A percentile compares a stretch with the other conserved stretches of the same genome.
phyloP scores from a whole-genome alignment of 2,888 invertebrate genomes.

The Linnaemya tessellans region DNA sequence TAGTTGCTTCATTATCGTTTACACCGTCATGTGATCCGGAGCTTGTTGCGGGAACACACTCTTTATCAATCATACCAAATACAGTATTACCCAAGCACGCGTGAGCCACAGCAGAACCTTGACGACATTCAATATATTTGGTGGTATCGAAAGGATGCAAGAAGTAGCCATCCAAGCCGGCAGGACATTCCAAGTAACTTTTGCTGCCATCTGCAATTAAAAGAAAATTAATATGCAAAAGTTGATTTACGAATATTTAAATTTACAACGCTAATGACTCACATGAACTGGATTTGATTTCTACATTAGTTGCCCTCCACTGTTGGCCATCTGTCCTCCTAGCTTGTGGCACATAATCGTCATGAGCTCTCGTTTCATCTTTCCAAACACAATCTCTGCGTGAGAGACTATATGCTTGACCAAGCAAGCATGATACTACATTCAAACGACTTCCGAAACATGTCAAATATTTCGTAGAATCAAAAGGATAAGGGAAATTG shows the following conservation, averaged over 20 bases:
- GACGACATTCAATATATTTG: constrained; percentile 87
- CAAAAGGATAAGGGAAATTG: constrained; percentile 85
- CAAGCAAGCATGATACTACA: constrained; percentile 86
- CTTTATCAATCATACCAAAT: constrained; percentile 85
- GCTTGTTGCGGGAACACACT: constrained; percentile 84
- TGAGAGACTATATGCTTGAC: constrained; percentile 86
- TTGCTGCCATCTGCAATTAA: constrained; percentile 51
- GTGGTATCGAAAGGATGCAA: constrained; percentile 85
- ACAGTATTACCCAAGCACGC: constrained; percentile 86
- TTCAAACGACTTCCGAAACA: constrained; percentile 86
- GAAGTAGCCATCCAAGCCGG: constrained; percentile 83
- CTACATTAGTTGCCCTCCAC: constrained; percentile 80
- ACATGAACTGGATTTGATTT: constrained; percentile 84
- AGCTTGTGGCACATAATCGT: constrained; percentile 73
- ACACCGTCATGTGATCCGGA: constrained; percentile 38
- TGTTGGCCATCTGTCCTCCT: constrained; percentile 63
- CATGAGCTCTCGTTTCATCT: constrained; percentile 83
- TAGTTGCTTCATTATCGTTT: constrained; percentile 70
- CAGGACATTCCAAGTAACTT: constrained; percentile 82
- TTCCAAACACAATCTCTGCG: constrained; percentile 85
- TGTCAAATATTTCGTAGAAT: constrained; percentile 86
- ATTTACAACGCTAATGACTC: constrained; percentile 1
- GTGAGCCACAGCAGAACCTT: constrained; percentile 85
- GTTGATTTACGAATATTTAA: not conserved
- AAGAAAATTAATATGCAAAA: not conserved